Evolutionary conservation across 2,113 vertebrate genomes (phyloP).

Genomic region (Callaeas wilsoni): DNA sequence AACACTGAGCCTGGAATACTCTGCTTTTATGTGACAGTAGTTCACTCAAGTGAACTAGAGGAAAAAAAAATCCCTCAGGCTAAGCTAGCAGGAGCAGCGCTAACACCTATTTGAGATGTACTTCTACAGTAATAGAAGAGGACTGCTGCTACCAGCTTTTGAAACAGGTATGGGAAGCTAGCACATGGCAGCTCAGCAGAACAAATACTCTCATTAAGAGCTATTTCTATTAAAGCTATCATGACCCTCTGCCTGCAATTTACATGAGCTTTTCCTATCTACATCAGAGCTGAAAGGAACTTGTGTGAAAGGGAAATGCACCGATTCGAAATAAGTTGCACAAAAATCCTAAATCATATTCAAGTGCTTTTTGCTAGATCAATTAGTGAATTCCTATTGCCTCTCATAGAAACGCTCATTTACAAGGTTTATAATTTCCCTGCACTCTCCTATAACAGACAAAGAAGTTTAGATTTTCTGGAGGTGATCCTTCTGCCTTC

Average conservation of each 20-base stretch:
- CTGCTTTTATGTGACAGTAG: background rate
- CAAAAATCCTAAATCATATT: slow-evolving; percentile 2
- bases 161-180: background rate
- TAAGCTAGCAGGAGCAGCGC: background rate
- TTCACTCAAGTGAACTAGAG: background rate
- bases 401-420: background rate
- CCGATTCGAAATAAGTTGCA: background rate
- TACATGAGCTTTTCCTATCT: slow-evolving; percentile 24
- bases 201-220: slow-evolving; percentile 34
- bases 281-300: slow-evolving; percentile 35
- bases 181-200: background rate
- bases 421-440: background rate
- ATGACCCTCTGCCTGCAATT: slow-evolving; percentile 40
- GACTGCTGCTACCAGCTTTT: slow-evolving; percentile 3
- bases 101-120: background rate
- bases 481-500: background rate
- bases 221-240: slow-evolving; percentile 48
- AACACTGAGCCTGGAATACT: background rate
- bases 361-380: background rate
- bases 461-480: background rate
- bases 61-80: background rate
- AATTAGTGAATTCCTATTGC: background rate
- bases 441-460: background rate
- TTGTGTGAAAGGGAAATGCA: background rate
- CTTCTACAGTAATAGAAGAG: background rate